Evolutionary conservation across 2,113 vertebrate species (phyloP).

Genomic region (Pungitius pungitius): DNA sequence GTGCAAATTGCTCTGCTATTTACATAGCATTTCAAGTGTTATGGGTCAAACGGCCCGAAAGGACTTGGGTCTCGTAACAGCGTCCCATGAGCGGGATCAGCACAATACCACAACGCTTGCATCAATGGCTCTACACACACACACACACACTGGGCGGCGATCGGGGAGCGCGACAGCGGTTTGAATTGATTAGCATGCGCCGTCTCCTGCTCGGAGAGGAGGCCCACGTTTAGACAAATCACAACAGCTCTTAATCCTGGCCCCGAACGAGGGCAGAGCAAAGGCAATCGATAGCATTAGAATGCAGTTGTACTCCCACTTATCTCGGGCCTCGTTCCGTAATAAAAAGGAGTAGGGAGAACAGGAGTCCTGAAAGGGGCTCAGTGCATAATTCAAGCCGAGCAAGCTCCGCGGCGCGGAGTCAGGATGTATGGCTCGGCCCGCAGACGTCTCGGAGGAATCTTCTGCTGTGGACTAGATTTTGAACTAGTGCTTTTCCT

Average conservation of each 20-base stretch:
- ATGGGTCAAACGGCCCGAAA: conserved; percentile 25
- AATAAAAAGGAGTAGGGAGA: conserved; percentile 35
- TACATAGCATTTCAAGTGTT: conserved; percentile 18
- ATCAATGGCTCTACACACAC: conserved; percentile 27
- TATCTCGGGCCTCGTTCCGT: conserved; percentile 60
- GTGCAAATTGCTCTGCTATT: not conserved
- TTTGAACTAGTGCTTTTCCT: conserved; percentile 51
- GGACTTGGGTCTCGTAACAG: conserved; percentile 34
- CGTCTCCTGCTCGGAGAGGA: conserved; percentile 49
- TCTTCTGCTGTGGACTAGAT: conserved; percentile 51
- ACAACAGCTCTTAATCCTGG: conserved; percentile 71
- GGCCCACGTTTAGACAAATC: conserved; percentile 62
- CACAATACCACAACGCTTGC: conserved; percentile 18
- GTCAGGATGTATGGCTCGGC: conserved; percentile 23
- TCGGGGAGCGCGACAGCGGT: conserved; percentile 29
- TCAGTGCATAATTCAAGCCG: conserved; percentile 43
- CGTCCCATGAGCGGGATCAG: conserved; percentile 52
- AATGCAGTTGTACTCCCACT: conserved; percentile 60
- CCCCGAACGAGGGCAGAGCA: conserved; percentile 52
- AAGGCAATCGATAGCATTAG: conserved; percentile 73
- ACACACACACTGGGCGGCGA: conserved; percentile 18
- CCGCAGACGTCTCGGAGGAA: conserved; percentile 29
- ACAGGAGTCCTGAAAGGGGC: conserved; percentile 31
- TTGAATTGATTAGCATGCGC: conserved; percentile 61
- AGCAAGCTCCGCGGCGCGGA: conserved; percentile 26